Evolutionary conservation across 1,140 invertebrate genomes (phyloP).

Genomic region (Drosophila pachea): DNA sequence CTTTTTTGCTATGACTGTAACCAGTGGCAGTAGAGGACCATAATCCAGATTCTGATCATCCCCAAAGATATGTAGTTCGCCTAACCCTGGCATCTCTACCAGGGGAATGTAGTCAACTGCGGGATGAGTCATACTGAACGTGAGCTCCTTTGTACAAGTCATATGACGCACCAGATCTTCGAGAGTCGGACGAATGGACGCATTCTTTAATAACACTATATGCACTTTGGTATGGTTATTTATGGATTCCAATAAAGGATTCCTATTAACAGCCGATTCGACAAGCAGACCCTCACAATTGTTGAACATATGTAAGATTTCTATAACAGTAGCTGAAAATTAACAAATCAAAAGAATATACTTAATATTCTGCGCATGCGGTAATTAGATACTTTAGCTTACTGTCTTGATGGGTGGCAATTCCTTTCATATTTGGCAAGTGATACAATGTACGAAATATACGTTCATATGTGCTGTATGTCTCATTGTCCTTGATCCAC

Average conservation of each 20-base stretch:
- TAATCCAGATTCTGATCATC: not conserved
- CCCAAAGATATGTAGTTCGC: constrained; percentile 8
- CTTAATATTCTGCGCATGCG: too few relatives aligned
- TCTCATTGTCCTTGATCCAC: constrained; percentile 24
- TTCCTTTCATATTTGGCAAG: constrained; percentile 16
- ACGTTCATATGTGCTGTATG: not conserved
- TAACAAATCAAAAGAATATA: too few relatives aligned
- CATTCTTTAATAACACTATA: constrained; percentile 4
- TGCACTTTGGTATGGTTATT: constrained; percentile 21
- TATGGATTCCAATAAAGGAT: constrained; percentile 13
- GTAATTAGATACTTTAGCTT: not conserved
- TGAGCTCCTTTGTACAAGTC: constrained; percentile 13
- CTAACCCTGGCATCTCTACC: constrained; percentile 5
- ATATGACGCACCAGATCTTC: constrained; percentile 10
- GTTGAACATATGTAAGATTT: constrained; percentile 11
- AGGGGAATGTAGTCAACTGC: constrained; percentile 18
- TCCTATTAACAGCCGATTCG: constrained; percentile 15
- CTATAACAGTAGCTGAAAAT: constrained; percentile 8
- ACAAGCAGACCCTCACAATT: not conserved
- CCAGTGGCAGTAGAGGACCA: constrained; percentile 9
- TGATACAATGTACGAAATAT: constrained; percentile 1
- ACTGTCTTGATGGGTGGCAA: constrained; percentile 28
- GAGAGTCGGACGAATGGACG: constrained; percentile 3
- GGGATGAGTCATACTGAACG: constrained; percentile 7
- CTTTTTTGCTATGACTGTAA: constrained; percentile 4